Evolutionary conservation across 2,797 vertebrate genomes (phyloP).

Genomic region (Gambelia wislizenii): DNA sequence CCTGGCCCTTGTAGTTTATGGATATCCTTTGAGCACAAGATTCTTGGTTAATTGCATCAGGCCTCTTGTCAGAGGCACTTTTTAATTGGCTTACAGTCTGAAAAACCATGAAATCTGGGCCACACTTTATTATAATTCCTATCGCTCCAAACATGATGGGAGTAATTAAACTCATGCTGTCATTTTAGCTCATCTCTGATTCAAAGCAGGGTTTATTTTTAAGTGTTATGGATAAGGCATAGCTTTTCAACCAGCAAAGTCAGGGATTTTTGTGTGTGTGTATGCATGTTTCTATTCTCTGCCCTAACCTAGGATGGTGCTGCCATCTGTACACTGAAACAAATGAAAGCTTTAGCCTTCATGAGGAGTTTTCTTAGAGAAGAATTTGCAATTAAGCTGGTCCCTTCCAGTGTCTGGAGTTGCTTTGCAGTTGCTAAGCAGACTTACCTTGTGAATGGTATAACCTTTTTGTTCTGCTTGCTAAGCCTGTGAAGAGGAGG

Average conservation of each 20-base stretch:
- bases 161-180: constrained; percentile 26
- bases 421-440: constrained; percentile 20
- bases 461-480: constrained; percentile 19
- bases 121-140: constrained; percentile 25
- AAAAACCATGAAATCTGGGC: constrained; percentile 40
- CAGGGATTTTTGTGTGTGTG: not conserved
- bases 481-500: not conserved
- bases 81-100: constrained; percentile 24
- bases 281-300: not conserved
- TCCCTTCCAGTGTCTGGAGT: not conserved
- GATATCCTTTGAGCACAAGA: not conserved
- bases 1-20: not conserved
- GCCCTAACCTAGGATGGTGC: not conserved
- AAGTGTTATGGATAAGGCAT: not conserved
- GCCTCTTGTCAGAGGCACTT: not conserved
- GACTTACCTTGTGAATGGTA: not conserved
- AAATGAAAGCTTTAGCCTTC: not conserved
- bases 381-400: constrained; percentile 11
- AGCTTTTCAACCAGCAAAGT: not conserved
- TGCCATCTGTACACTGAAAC: constrained; percentile 3
- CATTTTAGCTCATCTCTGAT: constrained; percentile 17
- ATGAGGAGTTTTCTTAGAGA: not conserved
- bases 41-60: constrained; percentile 1
- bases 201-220: not conserved
- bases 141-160: not conserved